Evolutionary conservation across 1,140 invertebrate genomes (phyloP).

Genomic region (Thrips palmi): DNA sequence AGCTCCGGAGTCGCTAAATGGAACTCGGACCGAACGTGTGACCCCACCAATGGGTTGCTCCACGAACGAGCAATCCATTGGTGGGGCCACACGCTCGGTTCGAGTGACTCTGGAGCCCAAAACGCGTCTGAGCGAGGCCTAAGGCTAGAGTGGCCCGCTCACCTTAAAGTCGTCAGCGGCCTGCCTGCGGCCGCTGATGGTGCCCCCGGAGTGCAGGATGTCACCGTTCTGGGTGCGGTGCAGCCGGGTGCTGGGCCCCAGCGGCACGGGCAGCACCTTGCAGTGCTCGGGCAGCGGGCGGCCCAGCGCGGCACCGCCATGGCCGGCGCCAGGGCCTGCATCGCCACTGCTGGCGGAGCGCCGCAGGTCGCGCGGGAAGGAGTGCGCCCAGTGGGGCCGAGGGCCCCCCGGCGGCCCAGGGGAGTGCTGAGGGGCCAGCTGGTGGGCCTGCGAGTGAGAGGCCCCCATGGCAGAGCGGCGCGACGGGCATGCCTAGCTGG

Average conservation of each 20-base stretch:
- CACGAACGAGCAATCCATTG: background rate
- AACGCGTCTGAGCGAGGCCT: background rate
- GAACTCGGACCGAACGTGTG: background rate
- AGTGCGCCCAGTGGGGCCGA: constrained; percentile 25
- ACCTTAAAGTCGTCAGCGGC: constrained; percentile 18
- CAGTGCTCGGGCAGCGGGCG: constrained; percentile 19
- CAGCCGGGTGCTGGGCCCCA: constrained; percentile 35
- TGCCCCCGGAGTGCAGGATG: constrained; percentile 57
- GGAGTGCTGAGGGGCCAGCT: constrained; percentile 1
- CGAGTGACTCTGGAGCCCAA: background rate
- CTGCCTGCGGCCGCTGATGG: constrained; percentile 41
- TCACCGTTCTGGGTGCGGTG: constrained; percentile 58
- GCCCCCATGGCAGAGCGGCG: too few relatives aligned
- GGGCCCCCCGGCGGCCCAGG: constrained; percentile 9
- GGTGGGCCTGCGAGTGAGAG: too few relatives aligned
- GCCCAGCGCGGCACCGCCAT: constrained; percentile 17
- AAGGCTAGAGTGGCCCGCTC: constrained; percentile 3
- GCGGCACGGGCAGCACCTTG: constrained; percentile 46
- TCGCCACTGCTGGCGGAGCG: too few relatives aligned
- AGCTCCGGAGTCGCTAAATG: background rate
- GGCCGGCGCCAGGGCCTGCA: too few relatives aligned
- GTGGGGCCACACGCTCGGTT: background rate
- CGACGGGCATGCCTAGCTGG: too few relatives aligned
- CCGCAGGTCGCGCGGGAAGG: constrained; percentile 28
- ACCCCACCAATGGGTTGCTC: background rate